Evolutionary conservation across 2,113 vertebrate genomes (phyloP).

Genomic region (Leucoraja erinaceus): DNA sequence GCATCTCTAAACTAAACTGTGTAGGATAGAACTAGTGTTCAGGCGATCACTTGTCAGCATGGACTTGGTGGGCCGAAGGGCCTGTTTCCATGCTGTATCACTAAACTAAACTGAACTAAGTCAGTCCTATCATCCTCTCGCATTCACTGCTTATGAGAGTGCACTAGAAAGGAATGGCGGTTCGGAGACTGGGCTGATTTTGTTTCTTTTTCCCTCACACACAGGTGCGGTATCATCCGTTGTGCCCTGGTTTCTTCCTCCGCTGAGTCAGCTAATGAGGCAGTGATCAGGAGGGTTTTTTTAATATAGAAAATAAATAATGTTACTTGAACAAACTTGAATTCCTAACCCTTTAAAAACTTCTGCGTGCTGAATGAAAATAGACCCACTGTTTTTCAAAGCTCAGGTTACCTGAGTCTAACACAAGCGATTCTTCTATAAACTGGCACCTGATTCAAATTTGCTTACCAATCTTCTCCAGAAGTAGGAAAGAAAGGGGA

Average conservation of each 20-base stretch:
- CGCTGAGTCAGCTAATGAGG: conserved; percentile 10
- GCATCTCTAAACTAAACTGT: no score
- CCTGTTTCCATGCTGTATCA: no score
- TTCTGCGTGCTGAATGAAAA: conserved; percentile 3
- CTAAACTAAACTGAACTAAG: no score
- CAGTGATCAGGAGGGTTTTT: not conserved
- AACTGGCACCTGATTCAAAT: conserved; percentile 37
- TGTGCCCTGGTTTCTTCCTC: not conserved
- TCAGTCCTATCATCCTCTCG: not conserved
- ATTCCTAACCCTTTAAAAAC: not conserved
- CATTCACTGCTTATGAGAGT: not conserved
- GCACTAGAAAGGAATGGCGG: not conserved
- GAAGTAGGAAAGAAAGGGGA: conserved; percentile 24
- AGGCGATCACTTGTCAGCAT: no score
- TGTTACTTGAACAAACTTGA: conserved; percentile 16
- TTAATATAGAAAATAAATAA: not conserved
- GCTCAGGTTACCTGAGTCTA: conserved; percentile 12
- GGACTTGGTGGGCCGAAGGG: no score
- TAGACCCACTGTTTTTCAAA: conserved; percentile 20
- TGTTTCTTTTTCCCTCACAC: not conserved
- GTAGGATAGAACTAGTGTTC: no score
- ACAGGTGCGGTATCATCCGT: not conserved
- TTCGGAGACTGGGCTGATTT: not conserved
- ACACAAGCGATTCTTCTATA: not conserved
- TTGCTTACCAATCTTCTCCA: conserved; percentile 34